These are phyloP conservation scores for Solenodon paradoxus DNA, from an alignment of 2,113 vertebrate genomes.

Conservation along the genomic window DNA sequence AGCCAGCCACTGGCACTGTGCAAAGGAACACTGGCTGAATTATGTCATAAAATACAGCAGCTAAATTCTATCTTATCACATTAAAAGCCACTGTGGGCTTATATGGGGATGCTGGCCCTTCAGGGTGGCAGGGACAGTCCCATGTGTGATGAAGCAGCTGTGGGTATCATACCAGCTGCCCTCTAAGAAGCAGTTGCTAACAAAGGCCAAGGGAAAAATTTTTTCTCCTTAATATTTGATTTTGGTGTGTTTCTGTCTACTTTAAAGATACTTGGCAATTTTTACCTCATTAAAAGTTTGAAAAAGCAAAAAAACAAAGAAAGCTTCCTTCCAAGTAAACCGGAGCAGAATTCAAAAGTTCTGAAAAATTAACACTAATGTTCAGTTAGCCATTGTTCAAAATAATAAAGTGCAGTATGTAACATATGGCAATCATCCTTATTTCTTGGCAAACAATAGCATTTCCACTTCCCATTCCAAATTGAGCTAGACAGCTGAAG, in stretches of 20 bases:
- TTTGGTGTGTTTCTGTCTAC: neutral
- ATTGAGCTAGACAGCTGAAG: slow-evolving; percentile 6
- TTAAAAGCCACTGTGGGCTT: slow-evolving; percentile 58
- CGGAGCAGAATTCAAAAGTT: neutral
- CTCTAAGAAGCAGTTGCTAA: slow-evolving; percentile 28
- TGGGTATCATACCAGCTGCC: slow-evolving; percentile 51
- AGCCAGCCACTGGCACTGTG: slow-evolving; percentile 58
- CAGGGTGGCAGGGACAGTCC: slow-evolving; percentile 30
- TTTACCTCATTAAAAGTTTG: neutral
- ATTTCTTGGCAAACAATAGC: slow-evolving; percentile 46
- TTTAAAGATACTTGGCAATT: slow-evolving; percentile 43
- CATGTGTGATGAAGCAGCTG: slow-evolving; percentile 65
- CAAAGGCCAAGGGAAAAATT: neutral
- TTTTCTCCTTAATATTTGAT: slow-evolving; percentile 42
- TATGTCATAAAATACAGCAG: slow-evolving; percentile 75
- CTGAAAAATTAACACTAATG: slow-evolving; percentile 35
- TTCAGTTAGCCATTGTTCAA: neutral
- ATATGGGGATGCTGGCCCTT: slow-evolving; percentile 60
- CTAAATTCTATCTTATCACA: slow-evolving; percentile 74
- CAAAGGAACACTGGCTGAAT: slow-evolving; percentile 68
- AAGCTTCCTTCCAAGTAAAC: slow-evolving; percentile 1
- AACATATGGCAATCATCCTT: slow-evolving; percentile 18
- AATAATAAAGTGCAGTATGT: slow-evolving; percentile 2
- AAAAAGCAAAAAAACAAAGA: neutral
- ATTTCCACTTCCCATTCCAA: slow-evolving; percentile 48